Conservation (phyloP, 2,888 invertebrate species). For the Caenorhabditis sp. region DNA sequence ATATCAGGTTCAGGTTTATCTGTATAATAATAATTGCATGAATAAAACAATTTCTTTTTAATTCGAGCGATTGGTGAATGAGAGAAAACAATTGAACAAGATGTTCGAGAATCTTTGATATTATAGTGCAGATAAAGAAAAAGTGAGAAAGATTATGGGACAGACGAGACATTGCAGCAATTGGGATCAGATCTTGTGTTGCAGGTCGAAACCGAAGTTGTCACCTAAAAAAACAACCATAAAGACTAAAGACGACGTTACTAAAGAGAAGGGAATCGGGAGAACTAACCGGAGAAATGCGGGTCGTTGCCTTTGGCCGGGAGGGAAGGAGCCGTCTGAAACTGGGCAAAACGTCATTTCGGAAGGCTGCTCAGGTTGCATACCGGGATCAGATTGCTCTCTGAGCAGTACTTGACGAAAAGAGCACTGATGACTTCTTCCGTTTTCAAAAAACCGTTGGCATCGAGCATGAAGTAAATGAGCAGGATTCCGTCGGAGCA, state of each 20-base stretch:
- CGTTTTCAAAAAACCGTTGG: conserved; percentile 46
- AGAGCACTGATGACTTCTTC: conserved; percentile 44
- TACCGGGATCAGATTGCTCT: conserved; percentile 22
- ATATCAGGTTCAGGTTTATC: conserved; percentile 19
- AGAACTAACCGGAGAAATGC: conserved; percentile 12
- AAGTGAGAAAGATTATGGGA: not conserved
- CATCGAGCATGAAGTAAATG: conserved; percentile 45
- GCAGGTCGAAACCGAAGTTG: conserved; percentile 42
- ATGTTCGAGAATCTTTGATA: not conserved
- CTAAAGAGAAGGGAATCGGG: not conserved
- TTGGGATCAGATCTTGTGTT: conserved; percentile 15
- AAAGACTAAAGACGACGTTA: too few relatives aligned
- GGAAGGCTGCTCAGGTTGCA: not conserved
- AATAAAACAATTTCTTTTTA: conserved; percentile 7
- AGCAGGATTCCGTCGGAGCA: conserved; percentile 49
- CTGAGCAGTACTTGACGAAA: conserved; percentile 23
- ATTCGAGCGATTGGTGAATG: not conserved
- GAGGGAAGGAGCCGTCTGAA: conserved; percentile 18
- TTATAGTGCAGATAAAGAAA: conserved; percentile 6
- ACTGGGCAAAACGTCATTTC: not conserved
- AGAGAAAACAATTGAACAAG: not conserved
- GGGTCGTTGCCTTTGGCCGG: not conserved
- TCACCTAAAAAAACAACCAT: conserved; percentile 34
- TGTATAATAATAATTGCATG: conserved; percentile 18
- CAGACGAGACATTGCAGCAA: conserved; percentile 2